Evolutionary conservation across 2,888 invertebrate species (phyloP).

Genomic region (Diaphora mendica): DNA sequence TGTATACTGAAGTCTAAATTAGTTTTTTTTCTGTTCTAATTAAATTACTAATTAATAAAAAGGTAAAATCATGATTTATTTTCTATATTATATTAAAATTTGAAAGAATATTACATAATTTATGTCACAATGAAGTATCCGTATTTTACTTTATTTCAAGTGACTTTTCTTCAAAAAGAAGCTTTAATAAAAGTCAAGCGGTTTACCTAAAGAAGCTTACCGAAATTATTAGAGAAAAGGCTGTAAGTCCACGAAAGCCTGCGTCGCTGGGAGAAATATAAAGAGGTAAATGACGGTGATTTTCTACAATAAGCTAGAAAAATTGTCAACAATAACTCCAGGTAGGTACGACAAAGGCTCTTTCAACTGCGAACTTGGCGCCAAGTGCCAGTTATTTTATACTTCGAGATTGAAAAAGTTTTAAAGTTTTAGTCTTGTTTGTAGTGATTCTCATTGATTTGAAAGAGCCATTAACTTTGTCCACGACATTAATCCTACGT

Average conservation of each 20-base stretch:
- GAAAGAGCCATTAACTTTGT: no score
- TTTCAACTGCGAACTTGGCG: background rate
- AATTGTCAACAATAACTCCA: conserved; percentile 65
- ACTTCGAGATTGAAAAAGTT: background rate
- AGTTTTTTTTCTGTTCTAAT: background rate
- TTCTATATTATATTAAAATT: background rate
- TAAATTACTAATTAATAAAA: background rate
- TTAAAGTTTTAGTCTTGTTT: background rate
- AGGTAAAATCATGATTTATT: background rate
- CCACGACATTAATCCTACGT: background rate
- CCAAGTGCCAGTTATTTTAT: conserved; percentile 2
- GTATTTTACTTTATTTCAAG: conserved; percentile 6
- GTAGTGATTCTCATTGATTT: background rate
- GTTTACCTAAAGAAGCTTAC: conserved; percentile 29
- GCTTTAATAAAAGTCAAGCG: conserved; percentile 28
- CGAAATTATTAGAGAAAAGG: conserved; percentile 35
- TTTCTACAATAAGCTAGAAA: conserved; percentile 72
- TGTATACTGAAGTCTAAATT: background rate
- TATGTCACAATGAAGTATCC: background rate
- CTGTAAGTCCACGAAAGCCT: conserved; percentile 17
- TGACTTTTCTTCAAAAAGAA: conserved; percentile 10
- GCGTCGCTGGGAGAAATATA: conserved; percentile 48
- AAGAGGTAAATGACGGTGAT: conserved; percentile 70
- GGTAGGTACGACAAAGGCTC: conserved; percentile 35
- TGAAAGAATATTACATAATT: background rate